Conservation (phyloP, 2,797 vertebrate genomes). For the Tinamus major region DNA sequence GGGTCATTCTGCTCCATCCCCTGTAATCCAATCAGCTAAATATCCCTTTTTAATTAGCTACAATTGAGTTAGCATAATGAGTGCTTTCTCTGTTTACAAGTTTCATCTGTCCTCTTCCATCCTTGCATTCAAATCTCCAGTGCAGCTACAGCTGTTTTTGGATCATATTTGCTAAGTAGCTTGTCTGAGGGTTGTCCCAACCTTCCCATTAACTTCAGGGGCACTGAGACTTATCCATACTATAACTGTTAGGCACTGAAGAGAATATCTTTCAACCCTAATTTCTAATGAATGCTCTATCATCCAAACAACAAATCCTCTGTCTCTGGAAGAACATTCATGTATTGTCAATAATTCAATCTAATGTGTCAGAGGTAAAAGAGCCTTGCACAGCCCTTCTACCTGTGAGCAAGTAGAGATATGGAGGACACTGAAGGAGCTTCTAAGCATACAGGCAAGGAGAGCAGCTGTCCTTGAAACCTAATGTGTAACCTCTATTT, state of each 20-base stretch:
- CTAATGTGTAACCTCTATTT: background rate
- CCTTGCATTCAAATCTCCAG: constrained; percentile 44
- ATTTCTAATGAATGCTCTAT: background rate
- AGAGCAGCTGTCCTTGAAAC: background rate
- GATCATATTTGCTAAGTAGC: background rate
- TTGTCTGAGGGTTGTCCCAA: constrained; percentile 33
- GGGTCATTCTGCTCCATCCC: constrained; percentile 65
- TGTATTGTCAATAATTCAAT: background rate
- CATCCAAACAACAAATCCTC: background rate
- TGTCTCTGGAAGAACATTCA: background rate
- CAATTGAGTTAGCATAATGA: constrained; percentile 67
- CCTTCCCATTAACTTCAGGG: background rate
- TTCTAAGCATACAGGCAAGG: background rate
- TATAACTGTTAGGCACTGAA: background rate
- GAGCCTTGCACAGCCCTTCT: background rate
- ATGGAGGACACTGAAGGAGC: background rate
- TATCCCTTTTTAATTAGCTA: constrained; percentile 71
- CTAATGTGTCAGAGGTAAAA: background rate
- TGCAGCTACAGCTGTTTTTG: background rate
- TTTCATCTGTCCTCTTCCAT: constrained; percentile 49
- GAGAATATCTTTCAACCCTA: background rate
- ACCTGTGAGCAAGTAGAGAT: background rate
- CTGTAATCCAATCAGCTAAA: constrained; percentile 73
- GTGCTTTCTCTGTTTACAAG: constrained; percentile 58
- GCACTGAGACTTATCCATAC: background rate